Percentiles rank a stretch among this genome's conserved stretches.
Evolutionary conservation across 1,140 invertebrate genomes (phyloP).

Genomic region (Caligus rogercresseyi): DNA sequence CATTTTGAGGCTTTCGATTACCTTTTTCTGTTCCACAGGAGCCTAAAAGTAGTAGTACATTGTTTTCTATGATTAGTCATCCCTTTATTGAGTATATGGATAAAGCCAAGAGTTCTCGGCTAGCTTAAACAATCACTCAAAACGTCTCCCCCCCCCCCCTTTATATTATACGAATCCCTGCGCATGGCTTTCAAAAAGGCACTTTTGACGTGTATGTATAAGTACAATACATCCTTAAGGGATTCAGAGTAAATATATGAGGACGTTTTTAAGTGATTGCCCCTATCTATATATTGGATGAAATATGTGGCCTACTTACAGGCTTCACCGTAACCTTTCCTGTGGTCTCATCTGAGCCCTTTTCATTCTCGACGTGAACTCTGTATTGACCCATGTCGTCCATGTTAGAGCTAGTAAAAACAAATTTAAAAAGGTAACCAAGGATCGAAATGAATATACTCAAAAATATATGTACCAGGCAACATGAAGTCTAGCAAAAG

Average conservation of each 20-base stretch:
- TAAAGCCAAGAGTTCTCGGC: no score
- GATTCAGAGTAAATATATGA: no score
- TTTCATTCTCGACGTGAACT: slow-evolving; percentile 11
- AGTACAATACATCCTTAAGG: no score
- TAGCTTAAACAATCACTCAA: no score
- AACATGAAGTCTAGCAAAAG: slow-evolving; percentile 9
- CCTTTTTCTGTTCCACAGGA: not conserved
- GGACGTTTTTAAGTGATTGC: not conserved
- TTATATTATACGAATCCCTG: no score
- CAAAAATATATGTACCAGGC: not conserved
- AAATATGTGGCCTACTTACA: no score
- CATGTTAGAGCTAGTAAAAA: not conserved
- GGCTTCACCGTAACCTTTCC: slow-evolving; percentile 18
- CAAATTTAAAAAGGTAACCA: not conserved
- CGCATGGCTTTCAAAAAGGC: no score
- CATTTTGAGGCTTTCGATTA: no score
- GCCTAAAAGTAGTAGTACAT: not conserved
- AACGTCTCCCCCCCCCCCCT: no score
- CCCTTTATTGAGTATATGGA: no score
- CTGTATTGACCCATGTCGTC: slow-evolving; percentile 14
- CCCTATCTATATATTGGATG: not conserved
- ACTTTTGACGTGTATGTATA: no score
- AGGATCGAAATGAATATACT: not conserved
- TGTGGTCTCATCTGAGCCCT: slow-evolving; percentile 17
- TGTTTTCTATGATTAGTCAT: no score